Percentiles rank a stretch among this genome's conserved stretches.
Evolutionary conservation across 2,888 invertebrate genomes (phyloP).

Genomic region (Podotricha telesiphe): DNA sequence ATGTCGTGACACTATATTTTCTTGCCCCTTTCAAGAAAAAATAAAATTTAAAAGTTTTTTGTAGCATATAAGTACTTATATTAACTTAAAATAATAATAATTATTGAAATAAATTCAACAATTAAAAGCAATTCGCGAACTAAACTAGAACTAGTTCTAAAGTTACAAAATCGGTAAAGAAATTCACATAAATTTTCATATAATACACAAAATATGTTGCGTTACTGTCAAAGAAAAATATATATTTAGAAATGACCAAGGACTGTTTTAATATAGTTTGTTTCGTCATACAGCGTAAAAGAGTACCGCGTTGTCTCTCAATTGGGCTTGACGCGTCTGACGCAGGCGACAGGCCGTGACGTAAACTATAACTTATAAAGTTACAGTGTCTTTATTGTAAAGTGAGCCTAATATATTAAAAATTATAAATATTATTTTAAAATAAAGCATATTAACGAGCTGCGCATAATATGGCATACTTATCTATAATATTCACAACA

Average conservation of each 20-base stretch:
- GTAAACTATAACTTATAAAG: constrained; percentile 23
- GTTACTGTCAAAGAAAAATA: constrained; percentile 19
- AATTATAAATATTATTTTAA: neutral
- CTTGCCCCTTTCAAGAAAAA: no score
- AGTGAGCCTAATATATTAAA: constrained; percentile 19
- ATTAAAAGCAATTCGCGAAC: neutral
- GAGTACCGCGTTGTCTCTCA: constrained; percentile 36
- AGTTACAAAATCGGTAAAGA: neutral
- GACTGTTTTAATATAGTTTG: constrained; percentile 31
- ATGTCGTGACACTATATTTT: no score
- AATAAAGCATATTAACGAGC: no score
- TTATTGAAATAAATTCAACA: neutral
- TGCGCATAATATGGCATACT: no score
- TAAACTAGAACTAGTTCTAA: neutral
- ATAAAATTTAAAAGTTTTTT: no score
- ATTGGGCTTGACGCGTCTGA: constrained; percentile 40
- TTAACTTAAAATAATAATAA: neutral
- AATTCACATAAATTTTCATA: constrained; percentile 14
- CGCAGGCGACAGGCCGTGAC: constrained; percentile 38
- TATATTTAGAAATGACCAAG: constrained; percentile 16
- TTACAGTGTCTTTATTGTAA: constrained; percentile 26
- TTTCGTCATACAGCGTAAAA: constrained; percentile 36
- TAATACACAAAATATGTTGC: constrained; percentile 15
- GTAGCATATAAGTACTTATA: no score
- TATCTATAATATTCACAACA: no score